Percentiles rank a stretch among this genome's conserved stretches.
Evolutionary conservation across 2,113 vertebrate genomes (phyloP).

Genomic region (Pedetes capensis): DNA sequence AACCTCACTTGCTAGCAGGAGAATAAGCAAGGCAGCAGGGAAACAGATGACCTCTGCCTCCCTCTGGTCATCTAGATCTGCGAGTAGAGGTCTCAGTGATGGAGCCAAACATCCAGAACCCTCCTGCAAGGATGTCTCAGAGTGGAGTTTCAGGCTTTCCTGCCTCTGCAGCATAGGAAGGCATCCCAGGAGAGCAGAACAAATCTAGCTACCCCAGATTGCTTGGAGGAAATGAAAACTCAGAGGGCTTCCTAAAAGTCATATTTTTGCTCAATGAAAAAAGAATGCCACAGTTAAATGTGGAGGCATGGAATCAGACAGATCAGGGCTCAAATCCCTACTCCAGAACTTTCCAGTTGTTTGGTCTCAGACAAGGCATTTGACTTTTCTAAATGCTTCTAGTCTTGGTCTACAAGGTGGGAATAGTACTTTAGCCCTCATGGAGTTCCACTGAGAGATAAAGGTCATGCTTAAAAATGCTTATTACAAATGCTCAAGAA

Average conservation of each 20-base stretch:
- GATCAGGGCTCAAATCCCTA: neutral
- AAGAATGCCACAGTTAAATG: neutral
- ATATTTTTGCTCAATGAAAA: neutral
- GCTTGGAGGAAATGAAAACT: neutral
- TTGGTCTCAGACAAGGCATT: neutral
- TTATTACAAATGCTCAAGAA: neutral
- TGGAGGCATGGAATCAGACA: neutral
- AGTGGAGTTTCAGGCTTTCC: neutral
- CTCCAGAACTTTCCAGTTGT: neutral
- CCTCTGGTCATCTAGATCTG: neutral
- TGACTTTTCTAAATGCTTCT: neutral
- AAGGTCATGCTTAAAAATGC: neutral
- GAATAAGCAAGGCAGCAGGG: neutral
- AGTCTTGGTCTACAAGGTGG: neutral
- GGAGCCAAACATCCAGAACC: neutral
- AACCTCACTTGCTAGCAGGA: neutral
- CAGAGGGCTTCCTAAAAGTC: neutral
- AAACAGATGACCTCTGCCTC: neutral
- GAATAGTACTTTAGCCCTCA: neutral
- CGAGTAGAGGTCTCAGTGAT: neutral
- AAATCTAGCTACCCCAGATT: neutral
- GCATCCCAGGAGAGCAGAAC: too few species aligned
- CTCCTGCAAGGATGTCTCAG: neutral
- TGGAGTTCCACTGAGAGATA: neutral
- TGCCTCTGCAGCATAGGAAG: neutral